Evolutionary conservation across 2,888 invertebrate genomes (phyloP), one percentile per base, ranked within the genome.

Genomic region (Boloria euphrosyne): DNA sequence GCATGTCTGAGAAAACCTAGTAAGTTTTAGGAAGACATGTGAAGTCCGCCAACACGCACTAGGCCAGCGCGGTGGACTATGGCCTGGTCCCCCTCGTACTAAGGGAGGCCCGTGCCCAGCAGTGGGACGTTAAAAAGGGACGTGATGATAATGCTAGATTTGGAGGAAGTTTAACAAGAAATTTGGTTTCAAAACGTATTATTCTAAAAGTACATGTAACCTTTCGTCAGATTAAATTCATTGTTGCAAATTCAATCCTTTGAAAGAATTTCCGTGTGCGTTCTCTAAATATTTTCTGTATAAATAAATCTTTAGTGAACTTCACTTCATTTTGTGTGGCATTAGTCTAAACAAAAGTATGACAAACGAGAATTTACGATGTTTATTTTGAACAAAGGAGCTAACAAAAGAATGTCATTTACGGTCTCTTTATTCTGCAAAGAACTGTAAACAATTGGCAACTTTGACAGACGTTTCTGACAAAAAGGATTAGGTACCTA

Each of bases 401-500:
- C 70, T 71, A 76, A 89, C 89, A 89, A 90, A 85, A 84, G 87
- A 77, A 79, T 81, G 82, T 86, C 87, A 87, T 85, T 86, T 85
- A 82, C 82, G 81, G 80, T 78, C 79, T 77, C 81, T 81, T 83
- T 86, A 83, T 85, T 82, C 81, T 79, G 74, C 79, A 86, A 84
- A 82, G 78, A 83, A 76, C 75, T 81, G 77, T 85, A 87, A 86
- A 91, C 90, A 90, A 90, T 90, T 87, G 86, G 80, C 79, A 84
- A 85, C 81, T 83, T 87, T 88, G 90, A 90, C 91, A 89, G 80
- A 80, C 86, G 78, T 86, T 83, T 82, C 81, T 80, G 78, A 85
- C 88, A 86, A 84, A 87, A 90, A 89, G 91, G 91, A 89, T 91
- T 89, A 87, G 77, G 78, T 77, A 68, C 75, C 62, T 59, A 69